Evolutionary conservation across 2,888 invertebrate species (phyloP), one percentile per base, ranked within the genome.

Genomic region (Parasteatoda lunata): DNA sequence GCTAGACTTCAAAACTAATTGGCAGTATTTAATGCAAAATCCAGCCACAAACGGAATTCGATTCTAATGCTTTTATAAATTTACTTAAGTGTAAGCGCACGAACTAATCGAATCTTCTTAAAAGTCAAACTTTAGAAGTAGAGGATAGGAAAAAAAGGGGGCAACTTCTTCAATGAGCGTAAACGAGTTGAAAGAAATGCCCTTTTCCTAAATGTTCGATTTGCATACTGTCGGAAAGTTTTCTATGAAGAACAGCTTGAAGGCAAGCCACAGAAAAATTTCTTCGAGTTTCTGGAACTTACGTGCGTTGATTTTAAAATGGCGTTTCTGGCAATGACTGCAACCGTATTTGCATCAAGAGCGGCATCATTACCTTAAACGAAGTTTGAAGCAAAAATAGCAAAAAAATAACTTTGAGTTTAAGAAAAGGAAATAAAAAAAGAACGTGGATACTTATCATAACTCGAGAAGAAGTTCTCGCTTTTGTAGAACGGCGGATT

Each of bases 151-250:
- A 30, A 77, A 77, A 48, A 48, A 76, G 8, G 7, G 13, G n/a
- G 11, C 7, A 59, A 30, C 66, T 45, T 30, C 66, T 15, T 5
- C 66, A 68, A 68, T 71, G 30, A 71, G 71, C 11, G 71, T 71
- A 71, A 71, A 71, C 51, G 71, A 71, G 71, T 51, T 70, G 83
- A 72, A 69, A 65, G 52, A 30, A 70, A 70, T 65, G 68, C 71
- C 83, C 69, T 11, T 82, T 69, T 70, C 75, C 59, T 82, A 82
- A 82, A 82, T 59, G 82, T 69, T 48, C 75, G 75, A 82, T 76
- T 82, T 82, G 76, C 82, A 82, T 76, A 76, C 82, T 69, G 54
- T 54, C 54, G 75, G 68, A n/a, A 54, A 73, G 52, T 13, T 80
- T 80, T 80, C 66, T 66, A 15, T 65, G 51, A 72, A 72, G 71